A percentile compares a stretch with the other conserved stretches of the same genome.
phyloP scores from a whole-genome alignment of 2,888 invertebrate genomes.

The Hyposoter didymator region DNA sequence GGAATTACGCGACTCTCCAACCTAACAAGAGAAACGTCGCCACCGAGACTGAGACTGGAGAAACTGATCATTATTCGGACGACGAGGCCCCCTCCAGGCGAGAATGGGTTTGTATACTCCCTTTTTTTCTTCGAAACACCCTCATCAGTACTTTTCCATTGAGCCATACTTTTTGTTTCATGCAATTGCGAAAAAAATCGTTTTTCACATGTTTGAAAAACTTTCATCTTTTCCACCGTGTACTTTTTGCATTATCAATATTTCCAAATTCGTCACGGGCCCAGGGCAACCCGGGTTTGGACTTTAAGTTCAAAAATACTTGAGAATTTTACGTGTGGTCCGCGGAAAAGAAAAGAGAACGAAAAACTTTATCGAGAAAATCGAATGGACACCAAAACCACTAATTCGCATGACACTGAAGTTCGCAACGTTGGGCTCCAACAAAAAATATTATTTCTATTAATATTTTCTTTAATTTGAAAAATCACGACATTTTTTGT shows the following conservation, averaged over 20 bases:
- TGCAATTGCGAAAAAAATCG: neutral
- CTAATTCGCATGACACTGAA: too few species aligned
- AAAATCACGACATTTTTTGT: too few species aligned
- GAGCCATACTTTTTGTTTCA: neutral
- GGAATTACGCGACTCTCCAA: constrained; percentile 83
- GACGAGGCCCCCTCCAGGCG: constrained; percentile 81
- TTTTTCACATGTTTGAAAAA: neutral
- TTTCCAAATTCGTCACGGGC: too few species aligned
- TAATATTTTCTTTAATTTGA: too few species aligned
- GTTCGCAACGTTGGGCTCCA: too few species aligned
- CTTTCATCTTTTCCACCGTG: neutral
- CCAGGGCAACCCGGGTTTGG: too few species aligned
- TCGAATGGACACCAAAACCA: too few species aligned
- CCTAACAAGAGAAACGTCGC: constrained; percentile 81
- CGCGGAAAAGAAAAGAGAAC: neutral
- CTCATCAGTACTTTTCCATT: too few species aligned
- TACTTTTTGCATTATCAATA: too few species aligned
- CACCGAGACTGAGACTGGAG: constrained; percentile 80
- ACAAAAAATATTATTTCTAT: too few species aligned
- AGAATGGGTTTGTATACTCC: constrained; percentile 78
- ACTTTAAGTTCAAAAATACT: too few species aligned
- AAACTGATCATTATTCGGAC: constrained; percentile 82
- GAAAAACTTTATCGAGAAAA: neutral
- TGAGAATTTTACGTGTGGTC: neutral
- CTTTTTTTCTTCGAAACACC: neutral